Evolutionary conservation across 2,797 vertebrate species (phyloP).

Genomic region (Podarcis siculus): DNA sequence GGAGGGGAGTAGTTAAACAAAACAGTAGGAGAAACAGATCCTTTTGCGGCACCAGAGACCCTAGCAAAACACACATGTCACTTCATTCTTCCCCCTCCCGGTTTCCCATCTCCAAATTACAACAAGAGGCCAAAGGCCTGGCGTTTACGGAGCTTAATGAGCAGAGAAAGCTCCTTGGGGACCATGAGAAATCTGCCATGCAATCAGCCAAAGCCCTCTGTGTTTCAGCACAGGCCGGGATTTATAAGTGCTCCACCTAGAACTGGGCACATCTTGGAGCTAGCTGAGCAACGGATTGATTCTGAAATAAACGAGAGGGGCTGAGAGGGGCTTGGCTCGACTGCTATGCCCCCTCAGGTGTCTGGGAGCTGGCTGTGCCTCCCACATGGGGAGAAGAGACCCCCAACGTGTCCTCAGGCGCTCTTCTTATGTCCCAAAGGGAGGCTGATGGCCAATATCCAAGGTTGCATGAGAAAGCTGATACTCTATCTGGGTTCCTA

Average conservation of each 20-base stretch:
- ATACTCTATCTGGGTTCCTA: too few relatives aligned
- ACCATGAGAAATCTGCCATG: neutral
- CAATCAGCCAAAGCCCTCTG: too few relatives aligned
- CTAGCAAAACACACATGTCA: too few relatives aligned
- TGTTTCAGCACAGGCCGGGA: neutral
- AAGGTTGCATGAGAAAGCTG: neutral
- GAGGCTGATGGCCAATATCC: too few relatives aligned
- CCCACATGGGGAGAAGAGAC: neutral
- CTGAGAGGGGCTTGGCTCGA: neutral
- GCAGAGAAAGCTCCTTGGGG: neutral
- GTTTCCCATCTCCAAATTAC: neutral
- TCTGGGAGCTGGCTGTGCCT: neutral
- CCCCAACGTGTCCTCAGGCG: too few relatives aligned
- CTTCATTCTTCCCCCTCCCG: neutral
- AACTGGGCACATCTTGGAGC: neutral
- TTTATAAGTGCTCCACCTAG: neutral
- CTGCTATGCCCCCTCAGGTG: neutral
- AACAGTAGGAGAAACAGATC: neutral
- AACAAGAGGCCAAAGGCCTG: neutral
- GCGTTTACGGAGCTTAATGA: neutral
- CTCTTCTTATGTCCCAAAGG: neutral
- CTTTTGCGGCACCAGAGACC: neutral
- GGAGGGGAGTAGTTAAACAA: neutral
- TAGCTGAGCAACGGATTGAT: neutral
- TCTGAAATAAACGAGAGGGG: neutral